Evolutionary conservation across 2,113 vertebrate species (phyloP), one percentile per base, ranked within the genome.

Genomic region (Serilophus lunatus): DNA sequence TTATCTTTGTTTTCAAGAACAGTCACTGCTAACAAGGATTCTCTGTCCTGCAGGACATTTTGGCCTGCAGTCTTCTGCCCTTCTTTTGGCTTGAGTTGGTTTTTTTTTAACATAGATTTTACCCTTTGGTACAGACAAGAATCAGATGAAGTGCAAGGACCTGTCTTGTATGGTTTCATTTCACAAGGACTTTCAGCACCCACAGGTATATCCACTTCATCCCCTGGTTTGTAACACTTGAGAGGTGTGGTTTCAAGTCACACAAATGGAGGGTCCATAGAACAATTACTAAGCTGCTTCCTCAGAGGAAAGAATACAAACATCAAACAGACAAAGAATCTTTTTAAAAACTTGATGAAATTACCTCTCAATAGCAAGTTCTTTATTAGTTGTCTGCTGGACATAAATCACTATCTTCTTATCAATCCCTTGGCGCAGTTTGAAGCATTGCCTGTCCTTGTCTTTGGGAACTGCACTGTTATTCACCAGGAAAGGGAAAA

Each of bases 331-430:
- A 81, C 13, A 47, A 61, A 88, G 74, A 88, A 35, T 6, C 44
- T 40, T 74, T 24, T 31, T 44, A 22, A 16, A 20, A 84, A 96
- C 74, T 47, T 42, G 4, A 74, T 50, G 50, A 77, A 79, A 82
- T 97, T 99, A 99, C 99, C 99, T 99, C 97, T 99, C 99, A 88
- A 99, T 99, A 68, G 99, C 99, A 97, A 99, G 98, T 65, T 99
- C 99, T 95, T 99, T 99, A 95, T 99, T 99, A 49, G 99, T 99
- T 18, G 99, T 99, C 97, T 99, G 99, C 71, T 99, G 99, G 47
- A 99, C 98, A 31, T 99, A 99, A 86, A 99, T 99, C 85, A 99
- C 99, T 72, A 99, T 99, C 97, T 99, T 99, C 98, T 99, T 99
- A 97, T 99, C 99, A 95, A 99, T 98, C 63, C 99, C 99, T 44